Base-by-base conservation (phyloP, 2,113 vertebrate genomes). In the Aptenodytes patagonicus region DNA sequence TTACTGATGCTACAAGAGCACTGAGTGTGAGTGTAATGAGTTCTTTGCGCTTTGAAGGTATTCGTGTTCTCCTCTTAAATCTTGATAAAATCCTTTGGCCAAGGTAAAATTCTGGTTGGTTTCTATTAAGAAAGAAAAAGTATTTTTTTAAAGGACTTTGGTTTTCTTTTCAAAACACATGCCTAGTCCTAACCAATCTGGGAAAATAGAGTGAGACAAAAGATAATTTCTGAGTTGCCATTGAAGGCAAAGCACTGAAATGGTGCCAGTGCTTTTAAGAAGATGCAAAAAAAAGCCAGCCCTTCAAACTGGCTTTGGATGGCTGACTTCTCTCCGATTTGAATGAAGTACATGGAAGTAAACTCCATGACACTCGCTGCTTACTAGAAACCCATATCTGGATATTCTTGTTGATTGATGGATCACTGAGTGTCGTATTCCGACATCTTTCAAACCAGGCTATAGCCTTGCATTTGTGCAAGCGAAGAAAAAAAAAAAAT, bases 211-310 rank as follows among this genome's bases (percentile, higher is more conserved):
- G 80, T 92, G 87, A 97, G 86, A 97, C 17, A 49, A 97, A 97
- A 96, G 4, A 51, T 73, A 75, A 94, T 96, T 97, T 95, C 80
- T 64, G 95, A 96, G 84, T 96, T 97, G 87, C 93, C 68, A 8
- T 62, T 80, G 73, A 94, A 97, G 94, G 92, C 87, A 97, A 97
- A 96, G 87, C 88, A 90, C 86, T 97, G 96, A 98, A 98, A 83
- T 51, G 42, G 58, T 97, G 91, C 95, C 88, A 97, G 91, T 77
- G 55, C 66, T 97, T 95, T 96, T 94, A 80, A 94, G 68, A 87
- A 73, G 24, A 78, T 64, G 21, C 2, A 26, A 84, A 87, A 44
- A 46, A 58, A 79, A 73, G 11, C 13, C 16, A 28, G 29, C 66
- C 58, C 55, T 84, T 97, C 80, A 93, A 70, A 97, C 40, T 81